These are phyloP conservation scores for Eumaeus atala DNA, from an alignment of 1,140 invertebrate species.

Conservation along the genomic window DNA sequence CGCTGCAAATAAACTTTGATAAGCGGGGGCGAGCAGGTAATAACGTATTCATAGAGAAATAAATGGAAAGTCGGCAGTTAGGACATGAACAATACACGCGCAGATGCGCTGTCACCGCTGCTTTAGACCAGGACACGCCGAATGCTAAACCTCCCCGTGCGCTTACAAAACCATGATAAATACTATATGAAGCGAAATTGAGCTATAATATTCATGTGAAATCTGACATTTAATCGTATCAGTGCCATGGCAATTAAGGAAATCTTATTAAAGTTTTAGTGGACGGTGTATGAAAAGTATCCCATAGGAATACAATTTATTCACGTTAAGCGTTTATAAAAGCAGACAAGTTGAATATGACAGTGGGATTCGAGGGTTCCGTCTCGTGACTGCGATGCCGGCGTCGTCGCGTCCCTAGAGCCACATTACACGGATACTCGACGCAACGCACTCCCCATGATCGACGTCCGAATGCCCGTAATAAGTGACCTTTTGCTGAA, in stretches of 20 bases:
- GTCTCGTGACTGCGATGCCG: constrained; percentile 48
- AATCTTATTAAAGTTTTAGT: constrained; percentile 58
- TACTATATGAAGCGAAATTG: constrained; percentile 57
- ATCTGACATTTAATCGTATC: constrained; percentile 27
- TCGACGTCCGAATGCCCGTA: constrained; percentile 65
- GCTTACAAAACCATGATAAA: constrained; percentile 52
- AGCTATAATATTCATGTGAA: constrained; percentile 61
- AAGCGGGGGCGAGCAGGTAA: constrained; percentile 72
- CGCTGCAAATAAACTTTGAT: constrained; percentile 74
- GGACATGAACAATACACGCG: constrained; percentile 65
- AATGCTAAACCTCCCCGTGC: constrained; percentile 53
- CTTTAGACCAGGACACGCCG: constrained; percentile 44
- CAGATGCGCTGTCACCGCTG: constrained; percentile 63
- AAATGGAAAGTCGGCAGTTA: constrained; percentile 73
- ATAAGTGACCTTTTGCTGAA: constrained; percentile 70
- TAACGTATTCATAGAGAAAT: constrained; percentile 75
- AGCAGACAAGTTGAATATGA: constrained; percentile 51
- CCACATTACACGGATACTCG: constrained; percentile 62
- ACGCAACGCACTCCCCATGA: constrained; percentile 64
- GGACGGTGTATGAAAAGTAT: constrained; percentile 34
- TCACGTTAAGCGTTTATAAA: constrained; percentile 49
- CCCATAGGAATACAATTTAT: constrained; percentile 32
- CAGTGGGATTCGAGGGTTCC: constrained; percentile 47
- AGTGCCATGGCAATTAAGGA: constrained; percentile 43
- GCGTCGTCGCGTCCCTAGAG: constrained; percentile 51